Base-by-base conservation (phyloP, 92 coral and sea anemone genomes). In the Porites rus region DNA sequence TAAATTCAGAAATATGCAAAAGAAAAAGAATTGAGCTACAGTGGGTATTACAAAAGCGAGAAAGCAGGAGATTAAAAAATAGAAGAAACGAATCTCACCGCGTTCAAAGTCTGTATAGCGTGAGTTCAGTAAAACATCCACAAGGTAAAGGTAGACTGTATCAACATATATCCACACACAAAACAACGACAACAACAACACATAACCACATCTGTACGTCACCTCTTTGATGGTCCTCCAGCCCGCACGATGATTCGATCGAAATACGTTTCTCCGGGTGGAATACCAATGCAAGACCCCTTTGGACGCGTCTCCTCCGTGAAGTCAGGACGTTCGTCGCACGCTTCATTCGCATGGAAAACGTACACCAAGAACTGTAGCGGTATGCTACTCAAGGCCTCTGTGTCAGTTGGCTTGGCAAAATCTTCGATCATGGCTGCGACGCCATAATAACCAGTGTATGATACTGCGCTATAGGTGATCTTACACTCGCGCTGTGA, bases 231-330 rank as follows among this genome's bases (percentile, higher is more conserved):
- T 10, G 79, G 71, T 28, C 93, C 93, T 62, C 93, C 93, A 59
- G 88, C 89, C 67, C 73, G 88, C 51, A 87, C 97, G n/a, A 92
- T 87, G 80, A 94, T 83, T 3, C 88, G 92, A 76, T 94, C 97
- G 17, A 76, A 82, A 58, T 86, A 92, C 2, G 94, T 89, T 18
- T 83, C 88, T 10, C 82, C 79, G 31, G 80, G 87, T 0, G 97
- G 87, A 31, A 94, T 92, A 0, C 97, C 97, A n/a, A 94, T 90
- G 59, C 97, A 94, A 8, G 97, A 94, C 56, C 88, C 95, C 46
- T 84, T 88, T 12, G 78, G 92, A 71, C 97, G 93, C 5, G 97
- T 92, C 51, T 75, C 66, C 19, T 87, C 89, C 17, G 83, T 76
- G 78, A 94, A 94, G 77, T 86, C 88, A 19, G 97, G 97, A 64